Base-by-base conservation (phyloP, 2,113 vertebrate species). In the Ceratotherium simum region DNA sequence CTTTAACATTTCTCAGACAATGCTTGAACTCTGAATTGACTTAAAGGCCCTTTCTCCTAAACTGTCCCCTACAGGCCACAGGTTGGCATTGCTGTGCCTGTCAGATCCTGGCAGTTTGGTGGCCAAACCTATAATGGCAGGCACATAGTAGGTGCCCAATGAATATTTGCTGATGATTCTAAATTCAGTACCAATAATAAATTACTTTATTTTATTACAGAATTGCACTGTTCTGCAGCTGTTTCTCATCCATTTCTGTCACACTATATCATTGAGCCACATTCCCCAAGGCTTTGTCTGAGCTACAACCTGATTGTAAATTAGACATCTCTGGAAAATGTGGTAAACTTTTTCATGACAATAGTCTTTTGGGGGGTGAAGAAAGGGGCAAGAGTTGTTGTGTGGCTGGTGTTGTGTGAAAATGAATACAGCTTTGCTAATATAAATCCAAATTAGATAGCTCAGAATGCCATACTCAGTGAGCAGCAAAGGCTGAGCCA, bases 241-340 rank as follows among this genome's bases (percentile, higher is more conserved):
- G 54, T 89, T 95, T 96, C 93, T 92, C 93, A 94, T 69, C 14
- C 56, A 79, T 91, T 97, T 96, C 79, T 96, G 87, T 97, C 79
- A 79, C 39, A 82, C 51, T 93, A 31, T 81, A 65, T 95, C 48
- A 83, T 2, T 73, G 62, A 87, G 6, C 33, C 39, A 86, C 42
- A 87, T 73, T 97, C 82, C 79, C 80, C 36, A 79, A 79, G 67
- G 67, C 56, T 86, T 94, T 90, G n/a, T 0, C 83, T 96, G 27
- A 95, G 60, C n/a, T 62, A 42, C 54, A 85, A 62, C 20, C 42
- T 91, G 76, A n/a, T 6, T 96, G 9, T 72, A 95, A 91, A 81
- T 54, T 89, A 95, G 73, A 76, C 25, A 67, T 85, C 76, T 90
- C 51, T 79, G 56, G 87, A 89, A 93, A 95, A 85, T 56, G 42